phyloP scores from a whole-genome alignment of 2,113 vertebrate species.

The Columba livia region DNA sequence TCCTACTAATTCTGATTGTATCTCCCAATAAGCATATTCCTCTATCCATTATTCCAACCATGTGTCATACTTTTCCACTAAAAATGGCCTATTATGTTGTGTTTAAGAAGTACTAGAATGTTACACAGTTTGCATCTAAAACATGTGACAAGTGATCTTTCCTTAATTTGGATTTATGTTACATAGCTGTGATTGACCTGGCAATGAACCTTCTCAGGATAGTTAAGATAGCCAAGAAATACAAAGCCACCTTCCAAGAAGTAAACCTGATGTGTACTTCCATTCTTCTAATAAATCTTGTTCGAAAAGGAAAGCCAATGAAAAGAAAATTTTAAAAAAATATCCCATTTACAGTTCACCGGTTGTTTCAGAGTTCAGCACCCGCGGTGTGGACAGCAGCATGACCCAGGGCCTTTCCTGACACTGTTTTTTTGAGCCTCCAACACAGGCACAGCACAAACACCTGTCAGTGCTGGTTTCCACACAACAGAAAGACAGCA shows the following conservation, averaged over 20 bases:
- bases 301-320: background rate
- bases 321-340: background rate
- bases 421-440: accelerated
- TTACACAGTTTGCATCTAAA: background rate
- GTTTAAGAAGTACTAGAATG: background rate
- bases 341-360: background rate
- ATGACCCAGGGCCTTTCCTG: background rate
- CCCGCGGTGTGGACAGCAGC: background rate
- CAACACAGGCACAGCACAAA: background rate
- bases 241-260: background rate
- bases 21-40: background rate
- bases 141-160: accelerated
- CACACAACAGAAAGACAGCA: background rate
- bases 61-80: accelerated
- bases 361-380: background rate
- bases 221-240: background rate
- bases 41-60: background rate
- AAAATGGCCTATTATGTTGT: background rate
- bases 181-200: accelerated
- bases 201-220: background rate
- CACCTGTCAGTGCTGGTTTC: background rate
- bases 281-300: background rate
- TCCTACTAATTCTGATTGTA: background rate
- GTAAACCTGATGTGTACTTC: background rate
- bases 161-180: background rate